Evolutionary conservation across 2,888 invertebrate genomes (phyloP), one percentile per base, ranked within the genome.

Genomic region (Cyaniris semiargus): DNA sequence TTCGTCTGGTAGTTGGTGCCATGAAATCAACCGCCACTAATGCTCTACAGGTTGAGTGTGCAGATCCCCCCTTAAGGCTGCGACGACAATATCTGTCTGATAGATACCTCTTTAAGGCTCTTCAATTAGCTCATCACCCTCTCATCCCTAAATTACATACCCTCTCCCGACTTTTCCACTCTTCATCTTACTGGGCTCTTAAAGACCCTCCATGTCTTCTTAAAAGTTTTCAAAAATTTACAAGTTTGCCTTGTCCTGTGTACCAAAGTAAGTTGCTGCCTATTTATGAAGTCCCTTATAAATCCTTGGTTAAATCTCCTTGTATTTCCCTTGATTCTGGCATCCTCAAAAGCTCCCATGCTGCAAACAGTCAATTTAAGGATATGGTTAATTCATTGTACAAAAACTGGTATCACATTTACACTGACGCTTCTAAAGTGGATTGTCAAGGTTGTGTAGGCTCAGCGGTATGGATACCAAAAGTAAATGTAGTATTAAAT

Each of bases 401-500:
- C 21, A 74, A 48, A 21, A 53, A 48, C 48, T 48, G 74, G 74
- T 13, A n/a, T 48, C 74, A 27, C 5, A 74, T 74, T 7, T 74
- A 15, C 15, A 74, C 74, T 5, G 74, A 74, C 10, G 48, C 48
- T 3, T 74, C 74, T 1, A 74, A 74, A 74, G 23, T 74, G 23
- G n/a, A 23, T 8, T 7, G 18, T 4, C 1, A 38, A 38, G 38
- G 70, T 6, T 71, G 70, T 34, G 70, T 70, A 0, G 70, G 70
- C 1, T 15, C n/a, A 31, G 70, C 70, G 23, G 34, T 70, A 15
- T 70, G 70, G 70, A 74, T 74, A 44, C 74, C 74, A 21, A 74
- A 48, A 48, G n/a, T 48, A 6, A 74, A 44, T 74, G 74, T 74
- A 4, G 21, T 74, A 34, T 13, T 74, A 74, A 74, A 74, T 48